Base-by-base conservation (phyloP, 2,888 invertebrate genomes). In the Dicyrtoma fusca region DNA sequence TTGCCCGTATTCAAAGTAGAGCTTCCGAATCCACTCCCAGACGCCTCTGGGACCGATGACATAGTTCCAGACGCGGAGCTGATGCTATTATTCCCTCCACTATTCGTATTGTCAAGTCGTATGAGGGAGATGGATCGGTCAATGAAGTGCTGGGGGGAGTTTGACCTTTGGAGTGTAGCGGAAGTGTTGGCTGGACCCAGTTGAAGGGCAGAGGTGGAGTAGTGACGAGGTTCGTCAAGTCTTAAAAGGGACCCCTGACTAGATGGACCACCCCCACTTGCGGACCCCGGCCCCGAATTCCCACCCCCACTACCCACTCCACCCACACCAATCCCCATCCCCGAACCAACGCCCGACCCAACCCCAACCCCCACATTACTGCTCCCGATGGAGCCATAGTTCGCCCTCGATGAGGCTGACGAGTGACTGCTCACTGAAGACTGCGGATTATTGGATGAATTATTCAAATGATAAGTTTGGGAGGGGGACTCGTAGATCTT, bases 111-210 rank as follows among this genome's bases (percentile, higher is more conserved):
- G 63, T 80, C 80, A 68, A 80, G 71, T 61, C 80, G 74, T 65
- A 80, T 80, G 25, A 80, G 72, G 26, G 80, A 80, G 51, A 80
- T 80, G 34, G 79, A 79, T n/a, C 80, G 66, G 59, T 80, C 80
- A 42, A 79, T 80, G 70, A 77, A 80, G 59, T 78, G 78, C 64
- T 77, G 77, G 4, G 80, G 80, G 34, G 80, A 80, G 47, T 77
- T 76, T 49, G 80, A 77, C 73, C 80, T 66, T 69, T 77, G 78
- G 51, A 64, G 17, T 25, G 51, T 44, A 6, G 72, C 34, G 1
- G 71, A 26, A 47, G 73, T 47, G 74, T 76, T 77, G 57, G 76
- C 74, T 34, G n/a, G n/a, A 69, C 80, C 80, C 21, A 80, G 69
- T 69, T 80, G 80, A 26, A 80, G 70, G 19, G 80, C 76, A 17